Percentiles rank a stretch among this genome's conserved stretches.
Evolutionary conservation across 2,888 invertebrate species (phyloP).

Genomic region (Pristionchus exspectatus): DNA sequence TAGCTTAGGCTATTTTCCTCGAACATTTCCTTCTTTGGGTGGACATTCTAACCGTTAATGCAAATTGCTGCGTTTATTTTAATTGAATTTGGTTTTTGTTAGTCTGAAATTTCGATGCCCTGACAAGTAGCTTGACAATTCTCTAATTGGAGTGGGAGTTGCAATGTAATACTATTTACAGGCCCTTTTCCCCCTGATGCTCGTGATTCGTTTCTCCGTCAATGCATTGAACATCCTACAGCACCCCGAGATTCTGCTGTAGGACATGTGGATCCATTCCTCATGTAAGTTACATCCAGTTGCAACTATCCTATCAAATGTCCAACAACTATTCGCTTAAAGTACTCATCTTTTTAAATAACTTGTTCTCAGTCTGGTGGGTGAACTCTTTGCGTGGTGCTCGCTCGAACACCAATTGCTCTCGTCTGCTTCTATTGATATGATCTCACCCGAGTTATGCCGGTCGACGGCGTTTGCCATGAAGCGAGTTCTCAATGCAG

Average conservation of each 20-base stretch:
- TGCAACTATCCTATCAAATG: not conserved
- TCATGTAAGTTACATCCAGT: constrained; percentile 58
- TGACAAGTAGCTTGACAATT: not conserved
- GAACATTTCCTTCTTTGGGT: no score
- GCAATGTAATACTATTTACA: not conserved
- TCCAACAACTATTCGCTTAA: not conserved
- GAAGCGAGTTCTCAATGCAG: constrained; percentile 62
- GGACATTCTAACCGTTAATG: no score
- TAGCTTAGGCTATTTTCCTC: no score
- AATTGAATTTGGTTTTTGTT: not conserved
- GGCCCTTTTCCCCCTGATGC: constrained; percentile 52
- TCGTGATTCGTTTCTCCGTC: constrained; percentile 55
- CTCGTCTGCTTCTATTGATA: constrained; percentile 37
- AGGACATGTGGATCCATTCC: constrained; percentile 64
- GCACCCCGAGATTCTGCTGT: constrained; percentile 56
- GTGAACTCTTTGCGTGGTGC: constrained; percentile 67
- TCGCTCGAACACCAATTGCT: constrained; percentile 66
- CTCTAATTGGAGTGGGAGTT: not conserved
- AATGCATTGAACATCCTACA: constrained; percentile 64
- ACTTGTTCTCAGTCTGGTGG: constrained; percentile 61
- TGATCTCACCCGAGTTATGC: constrained; percentile 54
- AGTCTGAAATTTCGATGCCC: not conserved
- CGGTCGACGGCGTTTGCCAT: constrained; percentile 63
- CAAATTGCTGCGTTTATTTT: no score
- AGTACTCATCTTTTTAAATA: not conserved